These are phyloP conservation scores for Anadara kagoshimensis DNA, from an alignment of 1,140 invertebrate genomes.

Conservation along the genomic window DNA sequence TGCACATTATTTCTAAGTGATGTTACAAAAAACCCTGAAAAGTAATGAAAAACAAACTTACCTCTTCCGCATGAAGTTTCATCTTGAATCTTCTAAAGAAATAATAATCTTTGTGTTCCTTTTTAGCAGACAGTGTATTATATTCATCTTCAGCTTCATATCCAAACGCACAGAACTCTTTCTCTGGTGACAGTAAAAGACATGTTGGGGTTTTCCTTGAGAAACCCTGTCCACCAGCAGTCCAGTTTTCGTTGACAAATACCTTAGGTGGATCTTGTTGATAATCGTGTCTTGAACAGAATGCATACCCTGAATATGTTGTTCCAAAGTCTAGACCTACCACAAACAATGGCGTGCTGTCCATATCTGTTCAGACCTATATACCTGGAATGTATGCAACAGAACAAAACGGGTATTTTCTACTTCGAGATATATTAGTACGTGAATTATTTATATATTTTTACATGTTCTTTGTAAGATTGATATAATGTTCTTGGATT, in stretches of 20 bases:
- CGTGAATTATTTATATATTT: no score
- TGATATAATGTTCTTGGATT: no score
- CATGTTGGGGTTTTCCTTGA: conserved; percentile 22
- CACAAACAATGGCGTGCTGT: not conserved
- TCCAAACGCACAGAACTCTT: conserved; percentile 18
- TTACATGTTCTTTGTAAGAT: no score
- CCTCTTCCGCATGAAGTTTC: conserved; percentile 17
- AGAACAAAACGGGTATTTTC: no score
- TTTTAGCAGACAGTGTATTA: not conserved
- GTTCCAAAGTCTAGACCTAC: conserved; percentile 41
- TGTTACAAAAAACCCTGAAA: no score
- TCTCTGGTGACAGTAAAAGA: conserved; percentile 9
- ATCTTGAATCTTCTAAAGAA: conserved; percentile 27
- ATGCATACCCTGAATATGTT: conserved; percentile 39
- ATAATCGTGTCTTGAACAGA: conserved; percentile 24
- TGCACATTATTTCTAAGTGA: no score
- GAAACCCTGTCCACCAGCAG: not conserved
- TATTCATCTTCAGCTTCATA: conserved; percentile 26
- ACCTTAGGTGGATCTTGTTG: conserved; percentile 30
- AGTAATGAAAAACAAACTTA: not conserved
- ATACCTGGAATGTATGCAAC: no score
- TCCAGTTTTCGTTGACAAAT: conserved; percentile 4
- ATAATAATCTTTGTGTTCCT: conserved; percentile 5
- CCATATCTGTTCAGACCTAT: no score
- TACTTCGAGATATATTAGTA: no score